Evolutionary conservation across 64 coral and sea anemone genomes (phyloP).

Genomic region (Orbicella faveolata): DNA sequence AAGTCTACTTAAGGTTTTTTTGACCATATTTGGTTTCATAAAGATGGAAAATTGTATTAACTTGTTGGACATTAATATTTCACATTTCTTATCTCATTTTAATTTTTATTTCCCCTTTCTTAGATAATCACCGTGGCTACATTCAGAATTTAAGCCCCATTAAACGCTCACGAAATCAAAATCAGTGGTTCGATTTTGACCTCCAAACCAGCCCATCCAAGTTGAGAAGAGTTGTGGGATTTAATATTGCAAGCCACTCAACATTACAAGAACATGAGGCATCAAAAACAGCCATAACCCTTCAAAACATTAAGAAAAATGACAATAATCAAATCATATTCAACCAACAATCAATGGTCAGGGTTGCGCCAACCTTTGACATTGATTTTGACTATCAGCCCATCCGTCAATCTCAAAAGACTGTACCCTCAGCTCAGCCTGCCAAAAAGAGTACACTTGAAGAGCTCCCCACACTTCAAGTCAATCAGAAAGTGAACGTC

Average conservation of each 20-base stretch:
- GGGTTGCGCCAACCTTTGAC: slow-evolving; percentile 39
- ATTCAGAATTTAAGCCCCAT: no score
- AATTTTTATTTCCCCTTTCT: no score
- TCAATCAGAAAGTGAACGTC: slow-evolving; percentile 58
- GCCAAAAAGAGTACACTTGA: slow-evolving; percentile 9
- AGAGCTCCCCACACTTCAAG: slow-evolving; percentile 24
- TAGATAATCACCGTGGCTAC: no score
- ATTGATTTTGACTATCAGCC: slow-evolving; percentile 14
- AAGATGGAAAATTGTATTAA: no score
- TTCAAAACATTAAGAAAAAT: slow-evolving; percentile 35
- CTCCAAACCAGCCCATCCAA: no score
- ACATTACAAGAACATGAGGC: slow-evolving; percentile 51
- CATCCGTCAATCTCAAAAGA: slow-evolving; percentile 13
- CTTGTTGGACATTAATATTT: no score
- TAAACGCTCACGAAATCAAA: no score
- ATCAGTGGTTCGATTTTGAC: no score
- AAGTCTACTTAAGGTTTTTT: no score
- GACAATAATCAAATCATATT: slow-evolving; percentile 28
- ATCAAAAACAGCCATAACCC: slow-evolving; percentile 54
- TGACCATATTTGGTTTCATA: no score
- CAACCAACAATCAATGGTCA: slow-evolving; percentile 35
- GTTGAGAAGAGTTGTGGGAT: slow-evolving; percentile 54
- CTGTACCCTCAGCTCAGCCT: not conserved
- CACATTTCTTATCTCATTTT: no score
- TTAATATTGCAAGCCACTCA: slow-evolving; percentile 61